A percentile compares a stretch with the other conserved stretches of the same genome.
Conservation (phyloP, 2,888 invertebrate genomes). For the Scotopteryx bipunctaria region DNA sequence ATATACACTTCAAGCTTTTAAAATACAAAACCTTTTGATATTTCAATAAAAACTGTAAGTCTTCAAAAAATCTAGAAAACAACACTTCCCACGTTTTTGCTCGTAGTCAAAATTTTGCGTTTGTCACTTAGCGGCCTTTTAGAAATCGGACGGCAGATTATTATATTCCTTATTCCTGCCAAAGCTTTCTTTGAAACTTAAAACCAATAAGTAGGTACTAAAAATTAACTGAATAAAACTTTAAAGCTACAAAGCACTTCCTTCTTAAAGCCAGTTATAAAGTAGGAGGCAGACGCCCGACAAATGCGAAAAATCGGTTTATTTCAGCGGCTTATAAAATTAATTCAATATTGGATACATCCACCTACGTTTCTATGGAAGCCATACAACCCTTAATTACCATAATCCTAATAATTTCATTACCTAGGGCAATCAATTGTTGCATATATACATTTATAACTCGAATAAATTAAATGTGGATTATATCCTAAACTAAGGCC, state of each 20-base stretch:
- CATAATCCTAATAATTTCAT: constrained; percentile 18
- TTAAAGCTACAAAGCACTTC: constrained; percentile 8
- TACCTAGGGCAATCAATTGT: constrained; percentile 1
- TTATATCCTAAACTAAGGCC: too few species aligned
- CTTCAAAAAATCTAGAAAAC: too few species aligned
- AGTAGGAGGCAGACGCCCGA: constrained; percentile 23
- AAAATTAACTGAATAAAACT: neutral
- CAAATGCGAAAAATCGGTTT: constrained; percentile 34
- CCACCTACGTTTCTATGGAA: constrained; percentile 28
- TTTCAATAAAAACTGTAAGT: too few species aligned
- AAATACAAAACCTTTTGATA: too few species aligned
- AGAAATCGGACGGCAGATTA: too few species aligned
- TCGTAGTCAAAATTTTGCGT: too few species aligned
- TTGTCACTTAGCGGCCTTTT: too few species aligned
- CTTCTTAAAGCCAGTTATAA: constrained; percentile 21
- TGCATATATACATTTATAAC: too few species aligned
- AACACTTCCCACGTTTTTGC: too few species aligned
- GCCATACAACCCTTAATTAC: constrained; percentile 19
- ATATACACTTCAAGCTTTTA: too few species aligned
- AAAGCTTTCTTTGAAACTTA: constrained; percentile 7
- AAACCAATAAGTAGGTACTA: constrained; percentile 7
- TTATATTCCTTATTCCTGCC: neutral
- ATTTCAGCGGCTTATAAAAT: constrained; percentile 27
- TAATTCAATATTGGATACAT: constrained; percentile 32
- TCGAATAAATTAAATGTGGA: too few species aligned